Evolutionary conservation across 2,797 vertebrate species (phyloP).

Genomic region (Thamnophis elegans): DNA sequence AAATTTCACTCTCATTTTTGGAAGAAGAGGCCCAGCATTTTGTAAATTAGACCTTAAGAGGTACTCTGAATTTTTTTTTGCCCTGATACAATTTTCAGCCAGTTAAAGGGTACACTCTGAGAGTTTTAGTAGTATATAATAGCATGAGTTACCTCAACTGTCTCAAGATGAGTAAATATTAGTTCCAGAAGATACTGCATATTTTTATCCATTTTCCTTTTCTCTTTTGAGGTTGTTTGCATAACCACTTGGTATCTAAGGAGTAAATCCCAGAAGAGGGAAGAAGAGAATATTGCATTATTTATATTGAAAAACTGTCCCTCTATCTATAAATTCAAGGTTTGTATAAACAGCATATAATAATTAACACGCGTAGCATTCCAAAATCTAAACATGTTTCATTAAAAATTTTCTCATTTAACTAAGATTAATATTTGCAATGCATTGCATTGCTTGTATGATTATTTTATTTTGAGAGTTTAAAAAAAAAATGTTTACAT

Average conservation of each 20-base stretch:
- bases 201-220: conserved; percentile 69
- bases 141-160: conserved; percentile 67
- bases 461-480: neutral
- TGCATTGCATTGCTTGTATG: neutral
- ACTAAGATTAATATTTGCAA: neutral
- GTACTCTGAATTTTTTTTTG: neutral
- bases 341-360: neutral
- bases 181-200: conserved; percentile 70
- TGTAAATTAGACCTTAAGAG: neutral
- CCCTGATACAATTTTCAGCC: neutral
- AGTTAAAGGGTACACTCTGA: neutral
- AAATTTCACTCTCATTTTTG: neutral
- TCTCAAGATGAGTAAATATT: conserved; percentile 68
- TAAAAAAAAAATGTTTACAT: neutral
- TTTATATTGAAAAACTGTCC: neutral
- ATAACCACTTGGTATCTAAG: conserved; percentile 72
- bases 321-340: neutral
- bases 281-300: neutral
- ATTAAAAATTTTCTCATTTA: neutral
- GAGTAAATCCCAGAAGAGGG: neutral
- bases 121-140: neutral
- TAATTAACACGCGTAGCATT: neutral
- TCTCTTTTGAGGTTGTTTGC: conserved; percentile 74
- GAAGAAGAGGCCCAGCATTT: neutral
- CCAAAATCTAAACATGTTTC: neutral